phyloP scores from a whole-genome alignment of 2,113 vertebrate genomes.

The Salvator merianae region DNA sequence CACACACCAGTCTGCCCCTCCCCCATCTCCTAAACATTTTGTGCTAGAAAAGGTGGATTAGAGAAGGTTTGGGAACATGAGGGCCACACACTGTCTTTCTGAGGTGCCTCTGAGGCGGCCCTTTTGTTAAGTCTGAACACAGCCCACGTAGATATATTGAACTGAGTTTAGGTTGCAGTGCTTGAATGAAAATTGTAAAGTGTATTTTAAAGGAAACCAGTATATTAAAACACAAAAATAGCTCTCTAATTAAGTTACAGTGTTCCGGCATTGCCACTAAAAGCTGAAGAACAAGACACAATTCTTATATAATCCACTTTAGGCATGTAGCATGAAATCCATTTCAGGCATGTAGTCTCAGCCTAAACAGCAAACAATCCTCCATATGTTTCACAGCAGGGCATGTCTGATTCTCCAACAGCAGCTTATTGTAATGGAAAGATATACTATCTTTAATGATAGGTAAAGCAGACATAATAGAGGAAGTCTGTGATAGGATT shows the following conservation, averaged over 20 bases:
- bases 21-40: no score
- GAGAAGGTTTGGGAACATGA: no score
- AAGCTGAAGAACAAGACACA: background rate
- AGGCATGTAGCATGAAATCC: constrained; percentile 6
- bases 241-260: background rate
- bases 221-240: background rate
- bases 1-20: no score
- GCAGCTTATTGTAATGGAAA: background rate
- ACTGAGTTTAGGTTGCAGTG: background rate
- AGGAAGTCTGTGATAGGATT: background rate
- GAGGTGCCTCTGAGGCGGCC: no score
- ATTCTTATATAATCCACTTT: background rate
- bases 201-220: background rate
- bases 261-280: background rate
- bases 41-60: no score
- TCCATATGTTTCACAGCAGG: background rate
- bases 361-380: background rate
- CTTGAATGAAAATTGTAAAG: background rate
- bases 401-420: background rate
- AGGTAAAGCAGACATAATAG: background rate
- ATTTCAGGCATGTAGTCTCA: constrained; percentile 3
- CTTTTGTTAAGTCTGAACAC: no score
- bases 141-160: background rate
- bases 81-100: no score
- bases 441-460: background rate